phyloP scores from a whole-genome alignment of 2,797 vertebrate species.

The Emys orbicularis region DNA sequence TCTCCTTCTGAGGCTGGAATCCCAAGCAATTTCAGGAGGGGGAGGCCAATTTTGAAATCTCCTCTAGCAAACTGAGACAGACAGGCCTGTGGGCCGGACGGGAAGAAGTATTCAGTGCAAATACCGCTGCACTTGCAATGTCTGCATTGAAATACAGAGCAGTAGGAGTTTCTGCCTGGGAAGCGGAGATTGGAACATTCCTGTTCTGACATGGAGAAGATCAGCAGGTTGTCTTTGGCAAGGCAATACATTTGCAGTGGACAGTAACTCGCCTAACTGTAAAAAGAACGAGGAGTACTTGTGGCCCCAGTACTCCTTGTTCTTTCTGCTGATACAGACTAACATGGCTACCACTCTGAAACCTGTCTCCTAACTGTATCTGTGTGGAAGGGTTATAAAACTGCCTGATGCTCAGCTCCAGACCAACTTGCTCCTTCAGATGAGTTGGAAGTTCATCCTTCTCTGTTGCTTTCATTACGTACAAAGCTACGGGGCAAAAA shows the following conservation, averaged over 20 bases:
- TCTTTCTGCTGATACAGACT: no score
- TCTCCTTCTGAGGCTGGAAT: neutral
- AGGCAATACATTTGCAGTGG: fast-evolving
- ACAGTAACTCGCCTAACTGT: neutral
- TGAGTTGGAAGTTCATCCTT: neutral
- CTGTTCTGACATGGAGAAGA: neutral
- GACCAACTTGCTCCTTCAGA: neutral
- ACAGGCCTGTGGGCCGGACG: neutral
- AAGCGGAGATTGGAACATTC: neutral
- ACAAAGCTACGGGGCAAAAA: neutral
- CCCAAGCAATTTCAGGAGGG: neutral
- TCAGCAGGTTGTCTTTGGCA: neutral
- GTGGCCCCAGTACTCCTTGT: no score
- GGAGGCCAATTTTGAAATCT: fast-evolving
- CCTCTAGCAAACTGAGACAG: fast-evolving
- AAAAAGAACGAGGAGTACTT: no score
- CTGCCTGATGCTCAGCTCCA: neutral
- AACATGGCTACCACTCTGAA: no score
- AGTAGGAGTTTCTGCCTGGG: neutral
- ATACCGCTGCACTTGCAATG: neutral
- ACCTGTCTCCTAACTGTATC: neutral
- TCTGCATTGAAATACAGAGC: no score
- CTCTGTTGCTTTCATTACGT: neutral
- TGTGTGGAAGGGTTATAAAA: neutral
- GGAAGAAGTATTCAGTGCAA: fast-evolving